Evolutionary conservation across 1,140 invertebrate genomes (phyloP), one percentile per base, ranked within the genome.

Genomic region (Aradophagus sp.): DNA sequence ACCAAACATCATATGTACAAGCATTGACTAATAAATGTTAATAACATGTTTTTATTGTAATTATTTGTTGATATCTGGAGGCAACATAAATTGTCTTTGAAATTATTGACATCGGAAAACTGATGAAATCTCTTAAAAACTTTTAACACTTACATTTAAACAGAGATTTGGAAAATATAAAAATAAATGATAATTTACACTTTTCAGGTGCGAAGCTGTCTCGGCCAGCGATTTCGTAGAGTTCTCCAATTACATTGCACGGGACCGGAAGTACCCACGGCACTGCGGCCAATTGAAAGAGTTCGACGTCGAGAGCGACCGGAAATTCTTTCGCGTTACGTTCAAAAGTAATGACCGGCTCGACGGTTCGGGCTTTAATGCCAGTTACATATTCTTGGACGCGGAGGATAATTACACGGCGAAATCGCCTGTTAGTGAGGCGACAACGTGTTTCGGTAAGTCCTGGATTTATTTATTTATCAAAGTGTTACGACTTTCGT

Each of bases 141-240:
- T n/a, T n/a, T n/a, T n/a, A 23, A 23, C 20, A 23, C 20, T 23
- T 5, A 23, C 8, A 23, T 5, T 23, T 23, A 23, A 23, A 23
- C 20, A 23, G 8, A 23, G 39, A 47, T 66, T 67, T 67, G 8
- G 39, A 15, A 55, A 59, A 67, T 52, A 35, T 35, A 8, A 23
- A n/a, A 66, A 66, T 52, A 52, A 59, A 36, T 48, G 19, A 16
- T 10, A 16, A 52, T 73, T 58, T 59, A 17, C 56, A 36, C 52
- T 67, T 84, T 84, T 15, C 84, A 97, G 95, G 66, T 97, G 96
- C 80, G 92, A 94, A 76, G 91, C 92, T 35, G 88, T 90, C 31
- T 93, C 94, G 7, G 92, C 94, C 2, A 97, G 95, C 76, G 96
- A 98, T 83, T 97, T 93, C 81, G 92, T 98, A 20, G 95, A 97